Base-by-base conservation (phyloP, 1,140 invertebrate species). In the Drosophila sucinea region DNA sequence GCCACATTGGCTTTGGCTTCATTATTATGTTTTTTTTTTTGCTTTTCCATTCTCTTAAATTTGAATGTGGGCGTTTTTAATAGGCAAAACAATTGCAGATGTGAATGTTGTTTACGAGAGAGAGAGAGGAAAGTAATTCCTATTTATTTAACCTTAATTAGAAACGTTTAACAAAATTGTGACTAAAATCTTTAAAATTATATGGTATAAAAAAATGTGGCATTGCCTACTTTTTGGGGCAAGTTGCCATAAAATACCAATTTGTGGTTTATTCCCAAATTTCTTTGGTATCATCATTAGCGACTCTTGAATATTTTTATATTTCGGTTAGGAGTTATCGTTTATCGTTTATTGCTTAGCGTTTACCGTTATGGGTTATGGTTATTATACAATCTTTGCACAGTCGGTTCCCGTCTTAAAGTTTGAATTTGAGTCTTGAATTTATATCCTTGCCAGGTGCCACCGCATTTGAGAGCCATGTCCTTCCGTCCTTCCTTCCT, bases 1-100 rank as follows among this genome's bases (percentile, higher is more conserved):
- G 84, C 73, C 69, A 79, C 80, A 83, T 75, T 87, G 87, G 82
- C 77, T 56, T 33, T 47, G 10, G 54, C 51, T 35, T n/a, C 2
- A 56, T 32, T 17, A 17, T 17, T 17, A 17, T 17, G 17, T 17
- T 56, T 56, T 30, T 4, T 30, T 56, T 64, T 77, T 73, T 61
- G 54, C 17, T 17, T 17, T 17, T 17, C 17, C 17, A 17, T 54
- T 47, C 23, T 41, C 1, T 27, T 6, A 27, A 17, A 23, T 68
- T 25, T 2, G 29, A 29, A 17, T 27, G 32, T 5, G 8, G 23
- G 32, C 32, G 29, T 29, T 30, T 57, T 57, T 57, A 57, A 38
- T 58, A 58, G 33, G 33, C 56, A 33, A 58, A 58, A 58, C 11
- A 33, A 35, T 27, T 51, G 44, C 44, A 51, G 11, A 51, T 51